A percentile compares a stretch with the other conserved stretches of the same genome.
These are phyloP conservation scores for Protobothrops flavoviridis DNA, from an alignment of 2,113 vertebrate genomes.

Conservation along the genomic window DNA sequence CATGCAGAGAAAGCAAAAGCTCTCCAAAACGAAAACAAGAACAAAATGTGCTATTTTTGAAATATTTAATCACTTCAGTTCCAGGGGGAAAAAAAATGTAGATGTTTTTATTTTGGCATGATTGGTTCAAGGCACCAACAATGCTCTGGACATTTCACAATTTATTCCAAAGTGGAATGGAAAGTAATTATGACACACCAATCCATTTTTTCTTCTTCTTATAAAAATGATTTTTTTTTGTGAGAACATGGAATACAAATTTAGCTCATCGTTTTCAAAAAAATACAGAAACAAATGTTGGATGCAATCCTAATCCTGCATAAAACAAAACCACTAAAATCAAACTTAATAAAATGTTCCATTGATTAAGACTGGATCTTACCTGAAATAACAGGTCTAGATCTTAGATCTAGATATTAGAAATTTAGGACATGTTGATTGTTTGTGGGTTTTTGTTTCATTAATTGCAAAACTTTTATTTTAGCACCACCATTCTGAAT, in stretches of 20 bases:
- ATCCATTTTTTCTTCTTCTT: not conserved
- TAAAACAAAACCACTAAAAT: not conserved
- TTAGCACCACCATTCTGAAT: not conserved
- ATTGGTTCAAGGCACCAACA: not conserved
- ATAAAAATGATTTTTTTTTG: not conserved
- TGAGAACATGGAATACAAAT: not conserved
- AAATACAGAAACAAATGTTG: not conserved
- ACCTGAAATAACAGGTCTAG: not conserved
- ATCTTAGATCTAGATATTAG: not conserved
- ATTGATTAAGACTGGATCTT: not conserved
- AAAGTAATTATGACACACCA: constrained; percentile 15
- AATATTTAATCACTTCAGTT: constrained; percentile 16
- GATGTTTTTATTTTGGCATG: constrained; percentile 1
- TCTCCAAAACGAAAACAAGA: not conserved
- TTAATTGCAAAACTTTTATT: not conserved
- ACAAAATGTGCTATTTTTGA: constrained; percentile 9
- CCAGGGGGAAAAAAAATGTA: not conserved
- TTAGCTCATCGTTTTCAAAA: not conserved
- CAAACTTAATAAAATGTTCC: not conserved
- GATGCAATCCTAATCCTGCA: not conserved
- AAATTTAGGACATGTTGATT: not conserved
- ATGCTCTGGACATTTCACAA: constrained; percentile 21
- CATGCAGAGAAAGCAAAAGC: not conserved
- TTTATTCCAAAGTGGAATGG: constrained; percentile 8
- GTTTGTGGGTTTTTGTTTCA: not conserved